Evolutionary conservation across 2,113 vertebrate species (phyloP).

Genomic region (Symphodus melops): DNA sequence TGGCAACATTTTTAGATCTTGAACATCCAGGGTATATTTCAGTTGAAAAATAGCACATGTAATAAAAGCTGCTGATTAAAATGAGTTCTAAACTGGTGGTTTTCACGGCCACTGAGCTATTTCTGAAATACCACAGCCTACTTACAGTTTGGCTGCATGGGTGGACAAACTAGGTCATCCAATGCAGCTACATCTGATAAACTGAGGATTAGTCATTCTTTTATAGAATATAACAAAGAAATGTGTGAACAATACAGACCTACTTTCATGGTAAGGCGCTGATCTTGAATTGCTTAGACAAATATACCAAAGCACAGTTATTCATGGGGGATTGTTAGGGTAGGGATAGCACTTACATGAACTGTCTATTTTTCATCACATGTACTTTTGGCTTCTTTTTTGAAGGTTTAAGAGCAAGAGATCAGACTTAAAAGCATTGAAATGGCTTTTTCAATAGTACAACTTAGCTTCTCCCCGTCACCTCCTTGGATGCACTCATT

Average conservation of each 20-base stretch:
- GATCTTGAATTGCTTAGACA: not conserved
- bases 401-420: not conserved
- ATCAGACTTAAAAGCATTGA: not conserved
- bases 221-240: not conserved
- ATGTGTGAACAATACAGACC: conserved; percentile 1
- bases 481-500: not conserved
- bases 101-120: conserved; percentile 25
- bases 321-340: too few relatives aligned
- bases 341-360: too few relatives aligned
- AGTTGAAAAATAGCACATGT: not conserved
- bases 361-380: not conserved
- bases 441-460: not conserved
- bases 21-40: too few relatives aligned
- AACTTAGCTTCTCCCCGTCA: not conserved
- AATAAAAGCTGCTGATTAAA: conserved; percentile 1
- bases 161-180: conserved; percentile 51
- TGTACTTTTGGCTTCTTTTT: not conserved
- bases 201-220: not conserved
- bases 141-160: conserved; percentile 36
- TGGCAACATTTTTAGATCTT: too few relatives aligned
- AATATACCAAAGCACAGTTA: not conserved
- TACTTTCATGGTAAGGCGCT: not conserved
- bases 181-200: conserved; percentile 3
- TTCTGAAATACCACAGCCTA: conserved; percentile 44
- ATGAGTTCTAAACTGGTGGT: not conserved